Conservation (phyloP, 1,140 invertebrate species). For the Drosophila sturtevanti region DNA sequence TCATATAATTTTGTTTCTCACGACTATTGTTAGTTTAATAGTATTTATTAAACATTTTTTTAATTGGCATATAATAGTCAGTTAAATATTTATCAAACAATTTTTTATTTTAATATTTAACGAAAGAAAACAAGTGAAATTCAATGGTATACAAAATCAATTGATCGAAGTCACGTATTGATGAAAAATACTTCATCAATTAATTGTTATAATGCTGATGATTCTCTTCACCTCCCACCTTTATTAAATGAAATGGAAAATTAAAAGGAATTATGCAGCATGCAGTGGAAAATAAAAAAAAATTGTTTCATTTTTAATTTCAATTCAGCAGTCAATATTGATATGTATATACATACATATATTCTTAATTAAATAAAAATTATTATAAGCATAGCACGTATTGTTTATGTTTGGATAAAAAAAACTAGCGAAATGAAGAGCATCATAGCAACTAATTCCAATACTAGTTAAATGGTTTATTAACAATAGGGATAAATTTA, state of each 20-base stretch:
- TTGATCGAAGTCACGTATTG: slow-evolving; percentile 45
- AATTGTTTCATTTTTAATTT: slow-evolving; percentile 33
- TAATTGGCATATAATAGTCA: too few species aligned
- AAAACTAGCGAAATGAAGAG: background rate
- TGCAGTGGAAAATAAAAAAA: slow-evolving; percentile 32
- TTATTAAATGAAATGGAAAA: slow-evolving; percentile 25
- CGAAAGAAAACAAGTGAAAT: background rate
- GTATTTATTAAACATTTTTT: too few species aligned
- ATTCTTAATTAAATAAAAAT: slow-evolving; percentile 37
- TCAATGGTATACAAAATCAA: slow-evolving; percentile 19
- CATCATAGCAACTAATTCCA: background rate
- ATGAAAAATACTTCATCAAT: slow-evolving; percentile 35
- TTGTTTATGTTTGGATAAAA: background rate
- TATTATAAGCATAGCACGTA: background rate
- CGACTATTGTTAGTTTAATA: too few species aligned
- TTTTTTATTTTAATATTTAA: slow-evolving; percentile 20
- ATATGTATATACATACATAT: slow-evolving; percentile 15
- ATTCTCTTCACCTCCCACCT: background rate
- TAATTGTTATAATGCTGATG: slow-evolving; percentile 2
- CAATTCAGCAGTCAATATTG: slow-evolving; percentile 35
- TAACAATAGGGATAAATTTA: slow-evolving; percentile 23
- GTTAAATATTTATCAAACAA: too few species aligned
- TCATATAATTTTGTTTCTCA: too few species aligned
- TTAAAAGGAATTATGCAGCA: slow-evolving; percentile 15
- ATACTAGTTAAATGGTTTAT: slow-evolving; percentile 58